Evolutionary conservation across 1,140 invertebrate genomes (phyloP).

Genomic region (Mycetomoellerius zeteki): DNA sequence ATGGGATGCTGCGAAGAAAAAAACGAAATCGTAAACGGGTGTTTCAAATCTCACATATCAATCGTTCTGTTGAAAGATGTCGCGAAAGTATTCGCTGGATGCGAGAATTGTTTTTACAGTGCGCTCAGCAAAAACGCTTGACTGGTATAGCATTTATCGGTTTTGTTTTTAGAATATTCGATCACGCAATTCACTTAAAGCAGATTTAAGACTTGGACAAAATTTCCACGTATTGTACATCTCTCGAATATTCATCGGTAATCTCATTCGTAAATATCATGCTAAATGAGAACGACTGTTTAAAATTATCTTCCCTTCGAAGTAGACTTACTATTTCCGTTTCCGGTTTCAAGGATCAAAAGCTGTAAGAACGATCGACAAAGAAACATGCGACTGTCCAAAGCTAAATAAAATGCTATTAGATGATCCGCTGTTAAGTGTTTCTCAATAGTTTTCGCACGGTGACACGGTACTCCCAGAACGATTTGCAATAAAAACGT

Average conservation of each 20-base stretch:
- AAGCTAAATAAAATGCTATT: constrained; percentile 80
- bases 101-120: constrained; percentile 53
- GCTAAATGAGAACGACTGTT: constrained; percentile 2
- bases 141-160: background rate
- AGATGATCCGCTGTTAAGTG: constrained; percentile 75
- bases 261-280: constrained; percentile 21
- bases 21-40: constrained; percentile 62
- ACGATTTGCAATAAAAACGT: background rate
- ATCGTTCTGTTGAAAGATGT: constrained; percentile 64
- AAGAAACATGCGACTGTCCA: constrained; percentile 77
- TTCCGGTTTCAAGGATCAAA: constrained; percentile 84
- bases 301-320: constrained; percentile 16
- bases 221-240: constrained; percentile 36
- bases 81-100: constrained; percentile 50
- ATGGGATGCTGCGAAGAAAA: background rate
- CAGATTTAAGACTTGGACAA: constrained; percentile 7
- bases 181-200: constrained; percentile 40
- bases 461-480: constrained; percentile 70
- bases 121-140: constrained; percentile 33
- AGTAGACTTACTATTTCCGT: constrained; percentile 70
- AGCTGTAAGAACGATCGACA: constrained; percentile 71
- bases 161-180: background rate
- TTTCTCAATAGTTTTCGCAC: constrained; percentile 80
- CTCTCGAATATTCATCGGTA: background rate
- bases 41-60: constrained; percentile 75